These are phyloP conservation scores for Papilio helenus DNA, from an alignment of 1,140 invertebrate species.

Conservation along the genomic window DNA sequence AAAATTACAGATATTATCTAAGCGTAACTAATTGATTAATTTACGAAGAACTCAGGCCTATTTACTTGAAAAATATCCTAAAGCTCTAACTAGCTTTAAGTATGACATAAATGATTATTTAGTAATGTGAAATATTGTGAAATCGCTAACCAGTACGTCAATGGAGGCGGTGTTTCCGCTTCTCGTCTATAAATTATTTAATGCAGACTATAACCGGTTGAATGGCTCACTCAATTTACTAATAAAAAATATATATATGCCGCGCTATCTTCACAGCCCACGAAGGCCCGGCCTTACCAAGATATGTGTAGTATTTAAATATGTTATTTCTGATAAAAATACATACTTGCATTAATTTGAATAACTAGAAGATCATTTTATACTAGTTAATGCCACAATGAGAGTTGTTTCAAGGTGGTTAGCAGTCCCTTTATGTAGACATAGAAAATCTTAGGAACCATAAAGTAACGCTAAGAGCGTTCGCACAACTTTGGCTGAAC, in stretches of 20 bases:
- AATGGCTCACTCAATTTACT: conserved; percentile 21
- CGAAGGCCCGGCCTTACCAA: background rate
- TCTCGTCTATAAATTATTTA: conserved; percentile 4
- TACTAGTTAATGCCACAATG: background rate
- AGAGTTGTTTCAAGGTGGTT: too few relatives aligned
- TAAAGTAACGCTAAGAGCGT: too few relatives aligned
- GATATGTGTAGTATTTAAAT: background rate
- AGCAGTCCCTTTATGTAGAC: too few relatives aligned
- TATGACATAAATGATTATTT: background rate
- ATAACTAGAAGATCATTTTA: background rate
- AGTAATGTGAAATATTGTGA: conserved; percentile 12
- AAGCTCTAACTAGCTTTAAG: too few relatives aligned
- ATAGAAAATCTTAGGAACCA: too few relatives aligned
- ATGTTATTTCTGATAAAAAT: background rate
- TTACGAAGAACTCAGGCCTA: too few relatives aligned
- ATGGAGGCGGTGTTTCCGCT: background rate
- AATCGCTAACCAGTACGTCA: background rate
- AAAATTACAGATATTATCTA: too few relatives aligned
- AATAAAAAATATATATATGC: conserved; percentile 16
- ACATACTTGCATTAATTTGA: background rate
- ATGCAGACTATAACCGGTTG: background rate
- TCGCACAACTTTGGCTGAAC: too few relatives aligned
- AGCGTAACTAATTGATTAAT: too few relatives aligned
- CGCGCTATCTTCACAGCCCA: background rate
- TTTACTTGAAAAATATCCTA: too few relatives aligned